Base-by-base conservation (phyloP, 2,888 invertebrate genomes). In the Eupithecia tripunctaria region DNA sequence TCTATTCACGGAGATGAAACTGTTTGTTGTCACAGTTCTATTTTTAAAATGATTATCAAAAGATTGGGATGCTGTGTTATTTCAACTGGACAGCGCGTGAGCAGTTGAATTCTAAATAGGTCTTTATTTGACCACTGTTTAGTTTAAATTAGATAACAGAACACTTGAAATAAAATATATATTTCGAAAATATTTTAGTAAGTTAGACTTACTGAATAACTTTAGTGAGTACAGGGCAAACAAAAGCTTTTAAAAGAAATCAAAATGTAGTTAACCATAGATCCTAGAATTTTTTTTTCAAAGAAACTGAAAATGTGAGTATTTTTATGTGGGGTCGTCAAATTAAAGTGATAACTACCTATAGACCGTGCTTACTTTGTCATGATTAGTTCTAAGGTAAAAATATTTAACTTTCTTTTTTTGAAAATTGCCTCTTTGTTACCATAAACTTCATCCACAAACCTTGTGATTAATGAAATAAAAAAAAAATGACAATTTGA, bases 21-120 rank as follows among this genome's bases (percentile, higher is more conserved):
- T 38, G 73, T 76, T 76, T 74, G 72, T 69, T 71, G 27, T 73
- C 60, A 72, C 72, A 68, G 76, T 82, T 80, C 82, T 81, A 85
- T 87, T 86, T 85, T 82, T 74, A 79, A 80, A 82, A 85, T 85
- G 85, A 86, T 82, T 81, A 81, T 85, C 84, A 86, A 84, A 88
- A 89, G 82, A 76, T 76, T 81, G 82, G 90, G 92, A 93, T 92
- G 92, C 94, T 94, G 93, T 93, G 93, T 94, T 93, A 86, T 91
- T 91, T 82, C 93, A 93, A 92, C 93, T 93, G 94, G 92, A 88
- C 90, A 84, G 85, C 82, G 87, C 90, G 88, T 90, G 90, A 86
- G 84, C 72, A 72, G 74, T 79, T 86, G 87, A 89, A 89, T 90
- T 86, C 85, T 85, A 88, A 89, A 90, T 91, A 87, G 83, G 85